Evolutionary conservation across 2,113 vertebrate genomes (phyloP), one percentile per base, ranked within the genome.

Genomic region (Strigops habroptila): DNA sequence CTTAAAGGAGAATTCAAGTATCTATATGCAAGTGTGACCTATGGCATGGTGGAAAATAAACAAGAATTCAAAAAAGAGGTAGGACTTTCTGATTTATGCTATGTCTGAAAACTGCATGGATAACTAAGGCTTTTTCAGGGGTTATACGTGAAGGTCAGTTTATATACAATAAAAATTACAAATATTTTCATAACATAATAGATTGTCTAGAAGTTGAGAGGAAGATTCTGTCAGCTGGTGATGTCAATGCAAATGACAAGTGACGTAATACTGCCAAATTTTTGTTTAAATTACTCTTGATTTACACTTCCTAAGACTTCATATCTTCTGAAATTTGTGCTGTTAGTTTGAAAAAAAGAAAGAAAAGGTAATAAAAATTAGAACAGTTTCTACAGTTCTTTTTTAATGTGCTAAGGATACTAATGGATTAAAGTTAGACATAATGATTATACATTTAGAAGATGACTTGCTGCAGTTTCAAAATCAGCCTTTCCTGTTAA

Each of bases 371-470:
- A 59, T 15, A 71, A 63, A 96, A 92, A n/a, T 41, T 37, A 30
- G 18, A 92, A 60, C 8, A 67, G 5, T 6, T 69, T 87, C 46
- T 86, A 51, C 18, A 49, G 17, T 68, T 94, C 18, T 64, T 71
- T 17, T 55, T 86, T 51, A 55, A 88, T 76, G 15, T 78, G 19
- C 18, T 41, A 78, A 71, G 30, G 14, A 43, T 49, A 46, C 28
- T 44, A 59, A 82, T 48, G 43, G 37, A 82, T 74, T 49, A 35
- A 59, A 21, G 16, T 65, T 83, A 65, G 37, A 46, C 22, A 46
- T 67, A 60, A 37, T 19, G 21, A 75, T 89, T 84, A 87, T 88
- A 33, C 33, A 79, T 46, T 78, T 92, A 82, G 43, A 69, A 93
- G 65, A 53, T 75, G 9, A 49, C 28, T 82, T 67, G 16, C 44